Evolutionary conservation across 2,797 vertebrate species (phyloP).

Genomic region (Lutjanus campechanus): DNA sequence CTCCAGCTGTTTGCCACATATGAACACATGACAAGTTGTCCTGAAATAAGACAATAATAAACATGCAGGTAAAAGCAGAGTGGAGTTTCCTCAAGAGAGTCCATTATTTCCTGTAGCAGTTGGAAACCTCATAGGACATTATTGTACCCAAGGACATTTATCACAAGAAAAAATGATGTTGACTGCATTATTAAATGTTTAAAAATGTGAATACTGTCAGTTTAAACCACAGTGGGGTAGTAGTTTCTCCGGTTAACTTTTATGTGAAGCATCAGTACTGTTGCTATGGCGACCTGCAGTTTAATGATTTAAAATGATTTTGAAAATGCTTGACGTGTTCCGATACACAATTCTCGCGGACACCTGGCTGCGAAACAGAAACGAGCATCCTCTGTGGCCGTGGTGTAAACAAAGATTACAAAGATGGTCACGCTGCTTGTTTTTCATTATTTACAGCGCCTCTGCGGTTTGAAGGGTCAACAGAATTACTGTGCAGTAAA

Average conservation of each 20-base stretch:
- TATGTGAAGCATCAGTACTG: background rate
- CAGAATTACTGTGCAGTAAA: background rate
- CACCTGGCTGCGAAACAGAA: background rate
- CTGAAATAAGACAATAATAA: too few species aligned
- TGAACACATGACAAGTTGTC: too few species aligned
- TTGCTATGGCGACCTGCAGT: background rate
- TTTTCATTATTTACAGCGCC: background rate
- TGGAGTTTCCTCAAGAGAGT: background rate
- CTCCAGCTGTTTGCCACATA: too few species aligned
- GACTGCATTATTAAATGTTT: background rate
- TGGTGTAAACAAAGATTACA: conserved; percentile 9
- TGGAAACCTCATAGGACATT: background rate
- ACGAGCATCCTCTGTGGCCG: background rate
- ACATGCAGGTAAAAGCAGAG: too few species aligned
- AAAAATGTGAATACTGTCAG: too few species aligned
- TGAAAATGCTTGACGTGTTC: background rate
- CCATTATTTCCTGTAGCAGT: background rate
- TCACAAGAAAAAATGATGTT: too few species aligned
- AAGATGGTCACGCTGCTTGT: background rate
- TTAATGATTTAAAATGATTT: background rate
- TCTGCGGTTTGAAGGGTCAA: background rate
- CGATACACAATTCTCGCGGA: background rate
- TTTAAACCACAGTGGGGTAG: background rate
- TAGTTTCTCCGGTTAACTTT: background rate
- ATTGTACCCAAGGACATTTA: too few species aligned